Conservation (phyloP, 2,797 vertebrate genomes). For the Erethizon dorsatum region DNA sequence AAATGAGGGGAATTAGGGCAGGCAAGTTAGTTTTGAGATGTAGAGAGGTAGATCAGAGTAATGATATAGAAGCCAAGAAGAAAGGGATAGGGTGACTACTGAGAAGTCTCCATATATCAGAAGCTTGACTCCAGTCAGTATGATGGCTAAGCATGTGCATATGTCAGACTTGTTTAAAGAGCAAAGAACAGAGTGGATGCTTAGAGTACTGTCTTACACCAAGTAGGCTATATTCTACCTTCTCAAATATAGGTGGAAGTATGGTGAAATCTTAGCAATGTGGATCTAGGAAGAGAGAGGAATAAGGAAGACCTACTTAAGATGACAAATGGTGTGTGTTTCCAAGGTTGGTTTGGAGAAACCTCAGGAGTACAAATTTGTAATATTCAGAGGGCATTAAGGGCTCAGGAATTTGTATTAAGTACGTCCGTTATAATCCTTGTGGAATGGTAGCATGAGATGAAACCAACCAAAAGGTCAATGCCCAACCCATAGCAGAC, state of each 20-base stretch:
- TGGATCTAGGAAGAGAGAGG: not conserved
- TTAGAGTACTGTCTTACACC: not conserved
- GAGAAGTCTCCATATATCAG: not conserved
- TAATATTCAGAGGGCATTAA: not conserved
- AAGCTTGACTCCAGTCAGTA: not conserved
- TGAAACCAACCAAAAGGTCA: not conserved
- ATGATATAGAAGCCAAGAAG: slow-evolving; percentile 16
- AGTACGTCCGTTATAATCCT: not conserved
- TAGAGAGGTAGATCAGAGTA: not conserved
- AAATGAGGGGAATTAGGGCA: not conserved
- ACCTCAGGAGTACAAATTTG: not conserved
- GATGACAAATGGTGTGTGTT: not conserved
- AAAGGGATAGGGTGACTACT: not conserved
- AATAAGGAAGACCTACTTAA: not conserved
- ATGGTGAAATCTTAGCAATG: not conserved
- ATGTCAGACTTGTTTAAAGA: not conserved
- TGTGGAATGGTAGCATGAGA: not conserved
- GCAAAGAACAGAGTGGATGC: not conserved
- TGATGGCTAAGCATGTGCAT: not conserved
- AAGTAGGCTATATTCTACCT: not conserved
- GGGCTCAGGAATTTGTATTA: not conserved
- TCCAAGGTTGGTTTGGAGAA: not conserved
- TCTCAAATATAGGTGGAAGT: not conserved
- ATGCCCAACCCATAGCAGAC: not conserved
- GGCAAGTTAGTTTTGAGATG: not conserved